Evolutionary conservation across 2,888 invertebrate species (phyloP).

Genomic region (Pollenia griseotomentosa): DNA sequence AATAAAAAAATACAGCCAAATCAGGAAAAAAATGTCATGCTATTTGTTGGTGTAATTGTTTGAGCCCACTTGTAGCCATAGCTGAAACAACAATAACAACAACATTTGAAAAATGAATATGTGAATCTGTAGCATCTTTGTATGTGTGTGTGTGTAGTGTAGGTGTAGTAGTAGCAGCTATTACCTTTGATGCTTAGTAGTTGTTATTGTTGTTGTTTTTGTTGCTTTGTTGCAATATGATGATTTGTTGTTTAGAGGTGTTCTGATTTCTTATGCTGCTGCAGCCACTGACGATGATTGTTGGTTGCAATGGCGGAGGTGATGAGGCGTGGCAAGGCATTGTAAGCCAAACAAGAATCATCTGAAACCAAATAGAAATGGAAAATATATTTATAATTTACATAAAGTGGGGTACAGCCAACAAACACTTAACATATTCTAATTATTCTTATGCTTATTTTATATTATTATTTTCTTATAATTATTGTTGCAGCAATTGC

Average conservation of each 20-base stretch:
- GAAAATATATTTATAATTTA: conserved; percentile 75
- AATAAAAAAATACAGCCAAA: conserved; percentile 47
- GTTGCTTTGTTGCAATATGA: conserved; percentile 57
- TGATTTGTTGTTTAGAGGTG: conserved; percentile 64
- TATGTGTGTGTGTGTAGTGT: neutral
- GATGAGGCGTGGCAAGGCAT: conserved; percentile 72
- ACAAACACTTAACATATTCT: conserved; percentile 83
- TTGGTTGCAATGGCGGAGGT: conserved; percentile 56
- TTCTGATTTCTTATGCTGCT: conserved; percentile 57
- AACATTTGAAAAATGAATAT: conserved; percentile 13
- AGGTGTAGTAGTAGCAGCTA: conserved; percentile 35
- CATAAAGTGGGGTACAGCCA: conserved; percentile 76
- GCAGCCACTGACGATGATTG: conserved; percentile 12
- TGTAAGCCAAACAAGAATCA: conserved; percentile 12
- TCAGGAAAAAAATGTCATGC: conserved; percentile 31
- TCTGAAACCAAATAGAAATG: conserved; percentile 45
- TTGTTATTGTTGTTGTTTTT: conserved; percentile 45
- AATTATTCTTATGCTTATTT: conserved; percentile 83
- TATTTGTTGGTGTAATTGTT: conserved; percentile 69
- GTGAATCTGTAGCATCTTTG: conserved; percentile 16
- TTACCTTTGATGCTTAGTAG: conserved; percentile 63
- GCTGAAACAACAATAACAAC: conserved; percentile 37
- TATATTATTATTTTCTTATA: conserved; percentile 78
- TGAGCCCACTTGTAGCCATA: conserved; percentile 66
- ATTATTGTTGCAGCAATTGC: conserved; percentile 59